Evolutionary conservation across 2,888 invertebrate genomes (phyloP).

Genomic region (Pseudococcus jackbeardsleyi): DNA sequence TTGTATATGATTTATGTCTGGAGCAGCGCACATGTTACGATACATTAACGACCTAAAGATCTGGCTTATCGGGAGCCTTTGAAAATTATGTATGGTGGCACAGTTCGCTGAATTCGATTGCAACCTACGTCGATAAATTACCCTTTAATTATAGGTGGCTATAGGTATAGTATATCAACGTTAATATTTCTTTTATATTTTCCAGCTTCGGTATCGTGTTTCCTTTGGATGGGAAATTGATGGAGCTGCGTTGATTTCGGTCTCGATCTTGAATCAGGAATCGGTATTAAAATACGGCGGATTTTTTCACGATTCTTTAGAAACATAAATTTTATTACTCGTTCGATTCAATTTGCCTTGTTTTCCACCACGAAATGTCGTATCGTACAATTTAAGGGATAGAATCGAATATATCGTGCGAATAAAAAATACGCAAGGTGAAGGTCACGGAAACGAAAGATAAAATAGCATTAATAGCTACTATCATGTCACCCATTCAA

Average conservation of each 20-base stretch:
- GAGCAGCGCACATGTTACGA: conserved; percentile 15
- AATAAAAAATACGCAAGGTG: not conserved
- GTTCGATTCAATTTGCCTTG: no score
- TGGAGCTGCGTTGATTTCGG: no score
- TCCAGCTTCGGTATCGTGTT: no score
- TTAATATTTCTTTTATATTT: no score
- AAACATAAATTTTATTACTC: no score
- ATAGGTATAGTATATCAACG: not conserved
- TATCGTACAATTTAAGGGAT: not conserved
- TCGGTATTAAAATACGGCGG: no score
- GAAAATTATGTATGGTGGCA: not conserved
- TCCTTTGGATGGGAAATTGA: no score
- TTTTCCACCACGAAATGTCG: no score
- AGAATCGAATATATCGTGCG: not conserved
- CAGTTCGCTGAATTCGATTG: not conserved
- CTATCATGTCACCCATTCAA: not conserved
- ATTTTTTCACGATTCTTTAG: no score
- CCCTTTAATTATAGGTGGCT: not conserved
- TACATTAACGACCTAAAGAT: conserved; percentile 14
- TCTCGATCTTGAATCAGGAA: no score
- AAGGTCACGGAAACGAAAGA: not conserved
- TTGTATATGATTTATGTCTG: conserved; percentile 18
- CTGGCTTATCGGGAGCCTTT: conserved; percentile 14
- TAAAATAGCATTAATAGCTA: not conserved
- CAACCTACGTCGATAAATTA: not conserved